These are phyloP conservation scores for Cydia strobilella DNA, from an alignment of 1,140 invertebrate genomes.

Conservation along the genomic window DNA sequence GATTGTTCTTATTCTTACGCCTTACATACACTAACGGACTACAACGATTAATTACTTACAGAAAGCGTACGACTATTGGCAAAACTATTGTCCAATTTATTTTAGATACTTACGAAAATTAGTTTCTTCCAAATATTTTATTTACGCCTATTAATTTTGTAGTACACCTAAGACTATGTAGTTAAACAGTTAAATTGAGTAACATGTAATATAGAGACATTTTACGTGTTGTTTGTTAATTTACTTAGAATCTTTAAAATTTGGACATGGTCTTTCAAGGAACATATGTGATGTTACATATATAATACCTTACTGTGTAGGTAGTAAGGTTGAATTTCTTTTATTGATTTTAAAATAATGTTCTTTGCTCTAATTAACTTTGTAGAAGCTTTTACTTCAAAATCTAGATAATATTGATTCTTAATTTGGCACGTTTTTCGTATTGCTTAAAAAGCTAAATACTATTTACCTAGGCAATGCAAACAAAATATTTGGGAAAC, in stretches of 20 bases:
- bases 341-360: not conserved
- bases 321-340: not conserved
- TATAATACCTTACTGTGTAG: not conserved
- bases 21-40: conserved; percentile 39
- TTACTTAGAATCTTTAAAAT: not conserved
- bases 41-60: conserved; percentile 36
- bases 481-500: conserved; percentile 12
- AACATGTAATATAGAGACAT: not conserved
- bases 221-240: not conserved
- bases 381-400: not conserved
- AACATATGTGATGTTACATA: no score
- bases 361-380: not conserved
- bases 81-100: conserved; percentile 41
- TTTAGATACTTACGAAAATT: conserved; percentile 16
- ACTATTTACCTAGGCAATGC: not conserved
- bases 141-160: not conserved
- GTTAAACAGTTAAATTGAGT: not conserved
- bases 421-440: conserved; percentile 16
- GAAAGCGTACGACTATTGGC: conserved; percentile 35
- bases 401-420: not conserved
- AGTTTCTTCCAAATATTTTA: conserved; percentile 18
- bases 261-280: no score
- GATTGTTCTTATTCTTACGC: conserved; percentile 22
- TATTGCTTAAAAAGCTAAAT: not conserved
- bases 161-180: not conserved